Conservation (phyloP, 2,888 invertebrate genomes). For the Bellardia bayeri region DNA sequence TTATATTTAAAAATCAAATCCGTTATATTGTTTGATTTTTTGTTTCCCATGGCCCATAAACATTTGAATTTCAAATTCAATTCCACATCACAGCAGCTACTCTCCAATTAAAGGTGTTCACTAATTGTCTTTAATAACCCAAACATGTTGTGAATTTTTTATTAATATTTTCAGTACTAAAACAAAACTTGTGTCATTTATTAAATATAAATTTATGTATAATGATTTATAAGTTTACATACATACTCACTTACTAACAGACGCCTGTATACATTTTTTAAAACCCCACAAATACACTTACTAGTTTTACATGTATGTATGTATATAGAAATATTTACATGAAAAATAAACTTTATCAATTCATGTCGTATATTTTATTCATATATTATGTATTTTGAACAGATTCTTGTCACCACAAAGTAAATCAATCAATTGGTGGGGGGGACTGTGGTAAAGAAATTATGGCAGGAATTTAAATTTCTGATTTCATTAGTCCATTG, state of each 20-base stretch:
- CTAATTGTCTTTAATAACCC: conserved; percentile 70
- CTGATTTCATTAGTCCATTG: conserved; percentile 23
- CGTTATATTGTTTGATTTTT: neutral
- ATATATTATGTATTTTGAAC: conserved; percentile 43
- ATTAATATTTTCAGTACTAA: conserved; percentile 16
- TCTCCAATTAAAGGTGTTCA: conserved; percentile 29
- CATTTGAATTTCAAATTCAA: conserved; percentile 41
- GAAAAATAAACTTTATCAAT: conserved; percentile 44
- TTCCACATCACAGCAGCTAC: neutral
- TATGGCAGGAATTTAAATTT: conserved; percentile 32
- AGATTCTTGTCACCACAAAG: conserved; percentile 60
- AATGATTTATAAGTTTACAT: conserved; percentile 63
- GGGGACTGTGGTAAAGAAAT: neutral
- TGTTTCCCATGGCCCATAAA: conserved; percentile 29
- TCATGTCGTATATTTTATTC: conserved; percentile 63
- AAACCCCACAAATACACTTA: neutral
- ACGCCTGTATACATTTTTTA: neutral
- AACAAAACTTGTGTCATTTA: conserved; percentile 21
- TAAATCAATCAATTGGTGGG: conserved; percentile 58
- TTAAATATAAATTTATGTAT: conserved; percentile 43
- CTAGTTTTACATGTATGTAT: conserved; percentile 1
- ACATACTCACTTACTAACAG: neutral
- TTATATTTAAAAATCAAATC: neutral
- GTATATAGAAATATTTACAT: neutral
- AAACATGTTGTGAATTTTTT: conserved; percentile 56